Conservation (phyloP, 2,888 invertebrate genomes). For the Harpagoxenus sublaevis region DNA sequence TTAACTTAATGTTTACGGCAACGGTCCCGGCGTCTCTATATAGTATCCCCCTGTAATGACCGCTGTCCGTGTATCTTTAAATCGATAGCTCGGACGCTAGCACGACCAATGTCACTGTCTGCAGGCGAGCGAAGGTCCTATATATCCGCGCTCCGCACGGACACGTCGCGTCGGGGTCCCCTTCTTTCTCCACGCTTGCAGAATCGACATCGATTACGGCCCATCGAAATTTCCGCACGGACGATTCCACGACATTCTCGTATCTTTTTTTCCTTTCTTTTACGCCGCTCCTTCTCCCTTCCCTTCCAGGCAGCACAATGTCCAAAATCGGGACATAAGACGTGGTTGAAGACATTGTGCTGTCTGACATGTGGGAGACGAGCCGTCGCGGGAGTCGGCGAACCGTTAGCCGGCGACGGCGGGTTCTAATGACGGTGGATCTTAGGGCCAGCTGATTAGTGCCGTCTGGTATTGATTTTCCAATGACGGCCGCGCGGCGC, state of each 20-base stretch:
- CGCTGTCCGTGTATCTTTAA: conserved; percentile 43
- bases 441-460: conserved; percentile 84
- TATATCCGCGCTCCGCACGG: not conserved
- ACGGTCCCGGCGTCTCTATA: conserved; percentile 31
- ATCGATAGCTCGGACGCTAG: conserved; percentile 40
- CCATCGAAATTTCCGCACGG: conserved; percentile 23
- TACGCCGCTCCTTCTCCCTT: not conserved
- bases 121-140: conserved; percentile 40
- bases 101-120: conserved; percentile 49
- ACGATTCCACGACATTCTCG: conserved; percentile 15
- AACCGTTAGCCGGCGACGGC: conserved; percentile 70
- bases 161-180: not conserved
- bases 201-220: conserved; percentile 23
- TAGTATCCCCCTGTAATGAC: conserved; percentile 23
- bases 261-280: not conserved
- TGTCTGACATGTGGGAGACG: too few species aligned
- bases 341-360: too few species aligned
- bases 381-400: not conserved
- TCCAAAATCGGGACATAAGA: too few species aligned
- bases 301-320: too few species aligned
- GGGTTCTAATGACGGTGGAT: conserved; percentile 81
- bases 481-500: conserved; percentile 79
- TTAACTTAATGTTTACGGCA: conserved; percentile 3
- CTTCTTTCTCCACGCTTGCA: not conserved
- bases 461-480: conserved; percentile 85